Base-by-base conservation (phyloP, 1,140 invertebrate species). In the Apis cerana region DNA sequence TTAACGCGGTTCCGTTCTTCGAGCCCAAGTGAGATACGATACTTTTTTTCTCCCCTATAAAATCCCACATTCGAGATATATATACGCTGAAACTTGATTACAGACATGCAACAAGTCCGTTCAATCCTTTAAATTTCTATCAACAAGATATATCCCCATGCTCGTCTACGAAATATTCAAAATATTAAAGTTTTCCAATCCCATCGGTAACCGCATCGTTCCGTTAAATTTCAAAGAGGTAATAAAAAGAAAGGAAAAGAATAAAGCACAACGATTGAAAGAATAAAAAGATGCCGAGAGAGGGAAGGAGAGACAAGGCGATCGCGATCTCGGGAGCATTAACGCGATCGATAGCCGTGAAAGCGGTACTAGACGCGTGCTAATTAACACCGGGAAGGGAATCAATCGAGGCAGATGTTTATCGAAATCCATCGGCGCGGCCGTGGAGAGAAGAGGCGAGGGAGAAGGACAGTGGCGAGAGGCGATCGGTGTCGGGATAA, bases 401-500 rank as follows among this genome's bases (percentile, higher is more conserved):
- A 82, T 82, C 80, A 82, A 76, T 82, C 80, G 80, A 78, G 75
- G n/a, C 67, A 78, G 81, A 82, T 82, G 65, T 71, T 71, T 78
- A 82, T 82, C 81, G 75, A 71, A 82, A 69, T 67, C 21, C 74
- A 76, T 64, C 72, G 72, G 15, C 15, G 77, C 69, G 58, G 52
- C 56, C 33, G 19, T 59, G 11, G 9, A 17, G 0, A 13, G 17
- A 11, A 17, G 27, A 1, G 23, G 17, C 2, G 67, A 13, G 19
- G 11, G 59, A 75, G 78, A 65, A 80, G 79, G 81, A 88, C 21
- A 62, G 78, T 61, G 50, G 71, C 71, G 71, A 58, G 76, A 43
- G 79, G 75, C 54, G 80, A 88, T 82, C 72, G 76, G 72, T 61
- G 61, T 61, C 61, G 61, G 80, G 88, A 88, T 88, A 87, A 89